Evolutionary conservation across 2,113 vertebrate genomes (phyloP), one percentile per base, ranked within the genome.

Genomic region (Rhea pennata): DNA sequence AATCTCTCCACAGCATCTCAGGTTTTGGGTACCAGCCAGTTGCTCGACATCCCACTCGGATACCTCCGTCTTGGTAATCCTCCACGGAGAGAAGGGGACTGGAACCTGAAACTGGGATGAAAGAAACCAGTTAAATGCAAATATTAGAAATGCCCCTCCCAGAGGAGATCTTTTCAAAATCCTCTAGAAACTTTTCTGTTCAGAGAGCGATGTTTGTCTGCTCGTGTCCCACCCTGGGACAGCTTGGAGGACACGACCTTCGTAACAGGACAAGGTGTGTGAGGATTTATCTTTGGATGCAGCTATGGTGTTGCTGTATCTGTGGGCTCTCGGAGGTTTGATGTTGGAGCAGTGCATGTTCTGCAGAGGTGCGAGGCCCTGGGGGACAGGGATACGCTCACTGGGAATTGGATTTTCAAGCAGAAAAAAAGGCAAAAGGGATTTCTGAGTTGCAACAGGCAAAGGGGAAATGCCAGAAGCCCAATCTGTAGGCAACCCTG

Each of bases 1-100:
- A 13, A 46, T 85, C 79, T 78, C 71, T 92, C 97, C 96, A 97
- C 26, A 89, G 78, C 61, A 96, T 54, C 73, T 36, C 77, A 10
- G 97, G 97, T 33, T 91, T 92, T 12, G 97, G 96, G 72, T 93
- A 96, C 97, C 97, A 97, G 9, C 97, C 95, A 1, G 11, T 21
- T 3, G 96, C 95, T 24, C 69, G 90, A 27, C 97, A 97, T 23
- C 90, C 67, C 46, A 97, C 81, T 11, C 3, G 24, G 69, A 93
- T 72, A 27, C 81, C 75, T 22, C 92, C 87, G 1, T 29, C 90
- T 10, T 85, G 88, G 69, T 81, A 67, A 56, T 79, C 69, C 53
- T 92, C 75, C 81, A 95, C 21, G 7, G n/a, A 76, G 86, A 97
- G 70, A 14, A 93, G 26, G n/a, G 97, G 96, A 22, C 93, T 88